A percentile compares a stretch with the other conserved stretches of the same genome.
phyloP scores from a whole-genome alignment of 2,888 invertebrate genomes.

The Ischnus inquisitorius region DNA sequence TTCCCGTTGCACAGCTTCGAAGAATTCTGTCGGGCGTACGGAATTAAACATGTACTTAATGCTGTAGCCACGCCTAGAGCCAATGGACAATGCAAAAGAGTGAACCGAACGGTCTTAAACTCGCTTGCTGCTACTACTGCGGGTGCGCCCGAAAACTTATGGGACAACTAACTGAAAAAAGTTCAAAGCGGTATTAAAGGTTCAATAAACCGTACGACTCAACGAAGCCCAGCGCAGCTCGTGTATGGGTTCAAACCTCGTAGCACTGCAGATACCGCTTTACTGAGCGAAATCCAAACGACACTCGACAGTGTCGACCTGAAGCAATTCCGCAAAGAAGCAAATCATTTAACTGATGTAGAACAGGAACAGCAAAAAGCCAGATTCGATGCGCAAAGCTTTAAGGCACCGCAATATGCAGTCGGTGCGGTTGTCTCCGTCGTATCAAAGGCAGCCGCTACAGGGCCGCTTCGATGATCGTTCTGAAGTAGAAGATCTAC shows the following conservation, averaged over 20 bases:
- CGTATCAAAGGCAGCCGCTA: constrained; percentile 18
- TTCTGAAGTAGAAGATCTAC: too few relatives aligned
- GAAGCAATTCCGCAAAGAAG: constrained; percentile 45
- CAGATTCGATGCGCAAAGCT: constrained; percentile 54
- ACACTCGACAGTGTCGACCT: constrained; percentile 61
- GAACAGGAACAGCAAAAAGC: constrained; percentile 61
- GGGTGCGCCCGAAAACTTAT: constrained; percentile 65
- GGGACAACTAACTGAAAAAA: constrained; percentile 57
- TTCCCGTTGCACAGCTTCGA: constrained; percentile 80
- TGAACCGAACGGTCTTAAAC: constrained; percentile 77
- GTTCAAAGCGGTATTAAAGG: not conserved
- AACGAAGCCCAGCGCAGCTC: not conserved
- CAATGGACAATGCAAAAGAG: constrained; percentile 81
- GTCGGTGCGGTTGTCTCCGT: constrained; percentile 69
- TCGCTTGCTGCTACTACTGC: constrained; percentile 73
- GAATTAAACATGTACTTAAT: constrained; percentile 75
- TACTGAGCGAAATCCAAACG: constrained; percentile 56
- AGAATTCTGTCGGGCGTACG: constrained; percentile 76
- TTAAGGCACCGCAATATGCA: constrained; percentile 55
- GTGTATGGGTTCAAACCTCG: constrained; percentile 66
- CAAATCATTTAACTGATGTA: constrained; percentile 40
- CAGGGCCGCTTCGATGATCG: too few relatives aligned
- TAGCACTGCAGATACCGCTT: constrained; percentile 52
- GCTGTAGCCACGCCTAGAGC: constrained; percentile 78
- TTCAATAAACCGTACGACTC: not conserved